These are phyloP conservation scores for Campylorhamphus procurvoides DNA, from an alignment of 2,113 vertebrate species.

Conservation along the genomic window DNA sequence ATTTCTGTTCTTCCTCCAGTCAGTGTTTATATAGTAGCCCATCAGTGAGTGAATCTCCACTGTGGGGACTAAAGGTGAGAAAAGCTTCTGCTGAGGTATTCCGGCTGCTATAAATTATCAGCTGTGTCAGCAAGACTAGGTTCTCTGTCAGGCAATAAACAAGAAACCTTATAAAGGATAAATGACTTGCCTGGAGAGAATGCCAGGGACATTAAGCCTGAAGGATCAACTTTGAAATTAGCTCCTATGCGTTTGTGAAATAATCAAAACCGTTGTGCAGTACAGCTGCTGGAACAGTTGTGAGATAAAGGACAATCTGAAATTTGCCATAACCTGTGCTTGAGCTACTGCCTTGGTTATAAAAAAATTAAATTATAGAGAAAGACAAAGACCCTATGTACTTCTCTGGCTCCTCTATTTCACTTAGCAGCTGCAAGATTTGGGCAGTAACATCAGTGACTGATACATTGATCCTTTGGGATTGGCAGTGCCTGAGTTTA, in stretches of 20 bases:
- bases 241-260: neutral
- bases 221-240: constrained; percentile 22
- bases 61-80: neutral
- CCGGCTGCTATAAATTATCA: neutral
- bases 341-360: neutral
- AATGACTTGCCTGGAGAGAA: neutral
- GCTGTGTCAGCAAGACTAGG: neutral
- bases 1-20: neutral
- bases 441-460: neutral
- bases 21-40: neutral
- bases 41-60: neutral
- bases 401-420: neutral
- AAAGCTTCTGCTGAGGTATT: neutral
- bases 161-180: neutral
- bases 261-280: neutral
- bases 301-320: neutral
- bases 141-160: constrained; percentile 22
- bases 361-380: neutral
- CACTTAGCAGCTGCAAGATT: neutral
- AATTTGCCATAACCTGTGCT: neutral
- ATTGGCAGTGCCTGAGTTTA: rapidly evolving
- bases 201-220: neutral
- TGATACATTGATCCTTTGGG: neutral
- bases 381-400: rapidly evolving
- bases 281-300: neutral